Percentiles rank a stretch among this genome's conserved stretches.
Conservation (phyloP, 2,888 invertebrate species). For the Drosophila demipolita region DNA sequence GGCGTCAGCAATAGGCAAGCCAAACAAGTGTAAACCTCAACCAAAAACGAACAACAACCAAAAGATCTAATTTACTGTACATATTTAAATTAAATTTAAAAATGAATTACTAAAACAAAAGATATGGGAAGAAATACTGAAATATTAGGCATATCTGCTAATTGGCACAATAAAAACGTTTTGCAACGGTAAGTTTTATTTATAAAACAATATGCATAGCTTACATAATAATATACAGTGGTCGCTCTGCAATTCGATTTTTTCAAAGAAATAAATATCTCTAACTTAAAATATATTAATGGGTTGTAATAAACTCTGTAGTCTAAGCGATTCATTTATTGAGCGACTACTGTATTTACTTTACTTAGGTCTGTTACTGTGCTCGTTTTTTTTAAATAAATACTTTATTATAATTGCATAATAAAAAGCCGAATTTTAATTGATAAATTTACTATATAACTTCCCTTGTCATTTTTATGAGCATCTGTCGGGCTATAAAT, state of each 20-base stretch:
- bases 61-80: constrained; percentile 5
- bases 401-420: constrained; percentile 52
- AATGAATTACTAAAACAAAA: constrained; percentile 22
- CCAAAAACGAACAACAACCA: constrained; percentile 2
- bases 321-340: not conserved
- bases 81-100: constrained; percentile 6
- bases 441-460: not conserved
- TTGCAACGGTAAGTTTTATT: constrained; percentile 50
- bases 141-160: constrained; percentile 34
- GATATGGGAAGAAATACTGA: constrained; percentile 19
- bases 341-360: not conserved
- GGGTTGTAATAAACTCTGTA: not conserved
- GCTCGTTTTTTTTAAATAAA: not conserved
- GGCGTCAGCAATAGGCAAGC: constrained; percentile 25
- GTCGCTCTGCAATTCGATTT: not conserved
- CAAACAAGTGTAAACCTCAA: constrained; percentile 41
- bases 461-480: constrained; percentile 18
- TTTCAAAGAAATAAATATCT: not conserved
- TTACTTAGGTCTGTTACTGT: constrained; percentile 4
- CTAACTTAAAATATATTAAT: not conserved
- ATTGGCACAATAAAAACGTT: constrained; percentile 10
- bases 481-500: constrained; percentile 37
- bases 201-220: not conserved
- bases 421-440: constrained; percentile 31
- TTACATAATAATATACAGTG: constrained; percentile 28